Evolutionary conservation across 2,888 invertebrate species (phyloP).

Genomic region (Metopia argyrocephala): DNA sequence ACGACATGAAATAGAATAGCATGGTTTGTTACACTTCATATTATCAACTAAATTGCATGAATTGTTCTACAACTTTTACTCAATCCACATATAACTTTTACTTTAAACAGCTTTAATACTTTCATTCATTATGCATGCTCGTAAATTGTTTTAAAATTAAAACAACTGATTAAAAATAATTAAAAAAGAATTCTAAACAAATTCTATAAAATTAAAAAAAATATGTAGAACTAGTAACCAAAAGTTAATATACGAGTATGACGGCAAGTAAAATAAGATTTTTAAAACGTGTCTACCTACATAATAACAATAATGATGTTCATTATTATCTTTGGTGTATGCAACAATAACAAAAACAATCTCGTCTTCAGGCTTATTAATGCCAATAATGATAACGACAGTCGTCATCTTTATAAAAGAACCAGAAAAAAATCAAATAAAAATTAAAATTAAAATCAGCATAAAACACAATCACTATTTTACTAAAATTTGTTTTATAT

Average conservation of each 20-base stretch:
- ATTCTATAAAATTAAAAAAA: not conserved
- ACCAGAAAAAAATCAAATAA: not conserved
- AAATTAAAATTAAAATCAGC: not conserved
- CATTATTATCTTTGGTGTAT: not conserved
- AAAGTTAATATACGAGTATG: not conserved
- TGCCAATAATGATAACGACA: not conserved
- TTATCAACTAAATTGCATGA: not conserved
- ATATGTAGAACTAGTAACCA: not conserved
- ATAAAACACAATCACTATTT: constrained; percentile 38
- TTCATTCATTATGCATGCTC: not conserved
- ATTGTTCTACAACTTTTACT: not conserved
- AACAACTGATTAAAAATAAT: not conserved
- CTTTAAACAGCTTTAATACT: not conserved
- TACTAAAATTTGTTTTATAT: not conserved
- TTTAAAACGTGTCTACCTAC: not conserved
- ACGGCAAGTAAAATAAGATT: not conserved
- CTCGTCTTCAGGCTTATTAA: not conserved
- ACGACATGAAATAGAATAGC: too few relatives aligned
- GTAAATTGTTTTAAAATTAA: not conserved
- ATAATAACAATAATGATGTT: not conserved
- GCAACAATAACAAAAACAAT: not conserved
- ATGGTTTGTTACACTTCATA: too few relatives aligned
- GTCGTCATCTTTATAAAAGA: not conserved
- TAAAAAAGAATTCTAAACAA: not conserved
- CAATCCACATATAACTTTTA: not conserved